Conservation (phyloP, 2,113 vertebrate species). For the Petaurus breviceps region DNA sequence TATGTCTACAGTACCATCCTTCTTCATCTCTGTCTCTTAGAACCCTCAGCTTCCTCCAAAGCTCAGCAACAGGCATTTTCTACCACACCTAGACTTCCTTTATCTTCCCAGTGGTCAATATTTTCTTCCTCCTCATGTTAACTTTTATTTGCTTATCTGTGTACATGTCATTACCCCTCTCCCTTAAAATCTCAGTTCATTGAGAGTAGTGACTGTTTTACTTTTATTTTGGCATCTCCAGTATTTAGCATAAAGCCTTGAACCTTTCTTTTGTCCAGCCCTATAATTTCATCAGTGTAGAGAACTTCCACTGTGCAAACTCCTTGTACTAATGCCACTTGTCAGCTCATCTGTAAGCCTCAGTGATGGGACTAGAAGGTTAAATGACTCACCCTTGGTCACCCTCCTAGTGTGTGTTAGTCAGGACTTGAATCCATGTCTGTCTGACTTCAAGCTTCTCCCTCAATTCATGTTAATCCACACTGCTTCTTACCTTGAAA, state of each 20-base stretch:
- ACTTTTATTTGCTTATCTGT: background rate
- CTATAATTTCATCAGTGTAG: background rate
- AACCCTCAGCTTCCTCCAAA: background rate
- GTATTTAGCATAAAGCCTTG: background rate
- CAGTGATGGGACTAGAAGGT: background rate
- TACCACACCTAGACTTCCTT: background rate
- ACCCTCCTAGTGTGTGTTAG: background rate
- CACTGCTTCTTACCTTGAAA: background rate
- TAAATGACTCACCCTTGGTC: background rate
- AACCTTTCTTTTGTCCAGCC: background rate
- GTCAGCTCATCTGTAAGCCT: background rate
- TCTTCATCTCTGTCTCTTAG: background rate
- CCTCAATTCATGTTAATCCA: background rate
- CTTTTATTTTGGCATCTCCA: background rate
- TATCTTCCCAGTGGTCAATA: background rate
- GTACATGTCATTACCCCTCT: background rate
- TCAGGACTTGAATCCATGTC: background rate
- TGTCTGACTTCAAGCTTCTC: background rate
- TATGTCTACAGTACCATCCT: background rate
- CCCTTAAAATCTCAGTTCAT: background rate
- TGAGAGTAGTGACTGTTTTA: background rate
- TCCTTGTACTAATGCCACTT: background rate
- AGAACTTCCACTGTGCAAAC: background rate
- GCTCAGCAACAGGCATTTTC: no score
- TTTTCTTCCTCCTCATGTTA: background rate